Evolutionary conservation across 1,140 invertebrate species (phyloP), one percentile per base, ranked within the genome.

Genomic region (Philopotamus ludificatus): DNA sequence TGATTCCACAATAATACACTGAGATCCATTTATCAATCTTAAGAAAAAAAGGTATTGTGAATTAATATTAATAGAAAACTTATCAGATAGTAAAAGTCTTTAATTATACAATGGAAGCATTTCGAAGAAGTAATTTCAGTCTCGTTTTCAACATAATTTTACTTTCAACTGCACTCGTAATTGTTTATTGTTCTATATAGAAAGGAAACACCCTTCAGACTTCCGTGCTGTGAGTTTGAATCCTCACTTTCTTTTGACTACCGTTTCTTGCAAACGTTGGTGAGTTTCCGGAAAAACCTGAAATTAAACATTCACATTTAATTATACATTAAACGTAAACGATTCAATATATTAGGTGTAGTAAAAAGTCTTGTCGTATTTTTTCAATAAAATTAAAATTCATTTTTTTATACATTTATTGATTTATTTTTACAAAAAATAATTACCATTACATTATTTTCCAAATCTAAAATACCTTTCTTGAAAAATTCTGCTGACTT

Each of bases 141-240:
- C 28, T 34, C 28, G 8, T 47, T 47, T 15, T 15, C 10, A 15
- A 47, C 44, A 47, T 47, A 47, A 47, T 16, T 9, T 47, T 4
- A 15, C 10, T 4, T 16, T 12, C 44, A 15, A 47, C 4, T 12
- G 7, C 8, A 47, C 18, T 47, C 10, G 18, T 16, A 47, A 47
- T 7, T 47, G 18, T 47, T 7, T 47, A 47, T 47, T 4, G 10
- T 15, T 12, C 44, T 9, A 7, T 9, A 7, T 8, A 47, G 8
- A 20, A 47, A 15, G 4, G 18, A 4, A 7, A 12, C 4, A 47
- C 18, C 4, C 4, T 65, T 81, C 81, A 91, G 39, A 93, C 91
- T 74, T 92, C 91, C 1, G 91, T 94, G 67, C 90, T 92, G 71
- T 91, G 89, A 12, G 91, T 92, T 74, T 94, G 90, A 77, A 94